Conservation (phyloP, 2,113 vertebrate genomes). For the Stercorarius parasiticus region DNA sequence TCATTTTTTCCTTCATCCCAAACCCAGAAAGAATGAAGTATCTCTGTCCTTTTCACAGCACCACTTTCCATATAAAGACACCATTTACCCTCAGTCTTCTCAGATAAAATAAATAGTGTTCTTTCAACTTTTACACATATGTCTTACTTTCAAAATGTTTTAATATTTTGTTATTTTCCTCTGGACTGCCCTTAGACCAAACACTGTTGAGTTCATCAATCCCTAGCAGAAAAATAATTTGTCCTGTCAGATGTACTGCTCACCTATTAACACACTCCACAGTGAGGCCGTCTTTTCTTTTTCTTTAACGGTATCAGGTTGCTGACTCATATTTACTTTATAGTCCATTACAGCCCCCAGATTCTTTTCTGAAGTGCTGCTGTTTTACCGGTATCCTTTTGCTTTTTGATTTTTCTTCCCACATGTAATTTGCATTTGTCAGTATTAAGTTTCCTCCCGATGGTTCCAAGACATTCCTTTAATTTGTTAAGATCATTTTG, state of each 20-base stretch:
- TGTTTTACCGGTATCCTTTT: background rate
- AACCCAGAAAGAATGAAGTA: background rate
- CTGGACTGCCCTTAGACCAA: background rate
- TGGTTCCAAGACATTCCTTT: background rate
- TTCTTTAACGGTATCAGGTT: background rate
- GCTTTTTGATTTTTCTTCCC: background rate
- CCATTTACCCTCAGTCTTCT: background rate
- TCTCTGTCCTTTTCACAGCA: background rate
- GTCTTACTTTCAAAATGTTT: background rate
- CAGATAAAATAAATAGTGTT: background rate
- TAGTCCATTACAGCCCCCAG: background rate
- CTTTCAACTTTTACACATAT: background rate
- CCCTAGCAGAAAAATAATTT: background rate
- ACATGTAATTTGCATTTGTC: slow-evolving; percentile 1
- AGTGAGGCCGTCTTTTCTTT: background rate
- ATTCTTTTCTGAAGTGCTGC: background rate
- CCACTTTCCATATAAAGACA: background rate
- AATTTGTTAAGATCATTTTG: background rate
- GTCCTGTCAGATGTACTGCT: background rate
- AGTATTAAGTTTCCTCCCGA: background rate
- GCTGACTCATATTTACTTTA: slow-evolving; percentile 46
- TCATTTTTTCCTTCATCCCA: background rate
- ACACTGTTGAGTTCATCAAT: background rate
- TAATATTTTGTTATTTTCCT: background rate
- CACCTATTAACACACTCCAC: background rate